Conservation (phyloP, 2,113 vertebrate genomes). For the Clinocottus analis region DNA sequence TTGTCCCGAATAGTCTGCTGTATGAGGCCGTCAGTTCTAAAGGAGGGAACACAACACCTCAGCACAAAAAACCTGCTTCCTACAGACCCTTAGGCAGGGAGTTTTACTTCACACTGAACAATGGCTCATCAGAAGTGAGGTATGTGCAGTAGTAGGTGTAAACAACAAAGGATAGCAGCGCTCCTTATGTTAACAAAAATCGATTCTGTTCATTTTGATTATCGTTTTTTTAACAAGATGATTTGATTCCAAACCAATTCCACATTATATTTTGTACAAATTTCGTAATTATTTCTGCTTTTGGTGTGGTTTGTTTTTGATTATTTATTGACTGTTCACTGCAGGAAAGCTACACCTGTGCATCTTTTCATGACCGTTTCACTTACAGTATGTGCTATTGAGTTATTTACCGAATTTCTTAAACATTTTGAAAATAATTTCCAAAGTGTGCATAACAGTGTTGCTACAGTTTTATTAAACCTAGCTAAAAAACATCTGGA, state of each 20-base stretch:
- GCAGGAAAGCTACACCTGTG: background rate
- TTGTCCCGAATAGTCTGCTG: constrained; percentile 94
- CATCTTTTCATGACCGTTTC: background rate
- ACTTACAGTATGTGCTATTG: background rate
- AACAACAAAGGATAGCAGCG: constrained; percentile 28
- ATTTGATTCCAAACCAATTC: background rate
- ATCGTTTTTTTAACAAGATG: background rate
- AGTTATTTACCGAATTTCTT: background rate
- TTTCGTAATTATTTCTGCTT: background rate
- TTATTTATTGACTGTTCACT: background rate
- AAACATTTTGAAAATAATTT: background rate
- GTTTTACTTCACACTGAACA: constrained; percentile 72
- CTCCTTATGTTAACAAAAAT: constrained; percentile 19
- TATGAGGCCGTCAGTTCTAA: constrained; percentile 94
- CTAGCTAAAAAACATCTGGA: background rate
- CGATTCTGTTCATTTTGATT: background rate
- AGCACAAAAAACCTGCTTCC: constrained; percentile 70
- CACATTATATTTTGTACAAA: background rate
- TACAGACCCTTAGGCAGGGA: constrained; percentile 75
- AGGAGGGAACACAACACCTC: constrained; percentile 81
- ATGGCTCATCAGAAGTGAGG: constrained; percentile 67
- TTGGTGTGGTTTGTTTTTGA: background rate
- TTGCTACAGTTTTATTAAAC: background rate
- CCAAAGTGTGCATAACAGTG: background rate
- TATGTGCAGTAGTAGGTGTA: constrained; percentile 51